Evolutionary conservation across 2,888 invertebrate genomes (phyloP), one percentile per base, ranked within the genome.

Genomic region (Cylloceria caligata): DNA sequence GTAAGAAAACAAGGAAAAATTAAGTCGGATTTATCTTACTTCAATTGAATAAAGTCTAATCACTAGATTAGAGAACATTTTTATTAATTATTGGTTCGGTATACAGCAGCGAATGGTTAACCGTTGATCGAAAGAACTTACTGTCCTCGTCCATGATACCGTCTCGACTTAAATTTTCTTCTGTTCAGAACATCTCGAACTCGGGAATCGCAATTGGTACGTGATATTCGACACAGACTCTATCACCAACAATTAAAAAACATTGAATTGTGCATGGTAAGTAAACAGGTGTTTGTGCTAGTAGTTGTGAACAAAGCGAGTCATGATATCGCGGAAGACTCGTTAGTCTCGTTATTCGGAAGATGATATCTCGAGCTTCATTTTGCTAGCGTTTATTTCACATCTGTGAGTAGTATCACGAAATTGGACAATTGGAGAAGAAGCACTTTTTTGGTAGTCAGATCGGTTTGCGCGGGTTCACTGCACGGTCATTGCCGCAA

Each of bases 121-220:
- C 39, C 4, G 2, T 47, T 9, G 9, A 27, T 24, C 30, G 3
- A 55, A 19, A 47, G 0, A n/a, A 74, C 81, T 78, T 57, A 81
- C 81, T 77, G 36, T 77, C 77, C 34, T 74, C 77, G 39, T 81
- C 77, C 81, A 81, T 81, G 69, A 47, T 64, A 42, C 7, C 39
- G 6, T 34, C 30, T 65, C 24, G 13, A 24, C n/a, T 1, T 36
- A 0, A 52, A 45, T 47, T n/a, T n/a, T 19, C 2, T 16, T 19
- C 5, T n/a, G 3, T 65, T 71, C 21, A 65, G 36, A 57, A 34
- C 34, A 64, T 49, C 7, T 52, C 13, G 16, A 73, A 5, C 24
- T 45, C 2, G 36, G 19, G 7, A 39, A 4, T 13, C 24, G 34
- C 27, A 6, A 62, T 65, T 24, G 34, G 11, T 45, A 16, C 55